phyloP scores from a whole-genome alignment of 2,888 invertebrate genomes.

The Sialis lutaria region DNA sequence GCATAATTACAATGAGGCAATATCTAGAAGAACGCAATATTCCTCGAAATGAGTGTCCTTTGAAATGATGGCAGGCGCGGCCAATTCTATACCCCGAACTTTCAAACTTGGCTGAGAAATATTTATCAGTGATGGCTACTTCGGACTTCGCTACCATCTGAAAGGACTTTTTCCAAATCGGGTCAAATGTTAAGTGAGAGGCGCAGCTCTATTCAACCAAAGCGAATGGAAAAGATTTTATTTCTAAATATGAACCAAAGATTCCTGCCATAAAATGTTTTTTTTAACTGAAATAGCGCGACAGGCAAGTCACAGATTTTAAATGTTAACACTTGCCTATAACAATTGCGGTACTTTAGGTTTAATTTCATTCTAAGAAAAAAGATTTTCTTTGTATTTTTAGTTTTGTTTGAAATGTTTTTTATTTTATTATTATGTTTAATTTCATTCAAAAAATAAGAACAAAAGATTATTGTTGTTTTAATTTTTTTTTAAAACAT shows the following conservation, averaged over 20 bases:
- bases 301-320: background rate
- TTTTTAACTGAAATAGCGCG: background rate
- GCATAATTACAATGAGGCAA: background rate
- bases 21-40: conserved; percentile 4
- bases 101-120: conserved; percentile 6
- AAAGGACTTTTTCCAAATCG: conserved; percentile 11
- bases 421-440: conserved; percentile 1
- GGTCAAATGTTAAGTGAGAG: conserved; percentile 14
- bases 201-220: conserved; percentile 10
- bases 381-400: background rate
- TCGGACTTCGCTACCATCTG: conserved; percentile 13
- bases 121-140: conserved; percentile 7
- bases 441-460: background rate
- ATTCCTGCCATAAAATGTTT: conserved; percentile 10
- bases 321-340: background rate
- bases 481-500: no score
- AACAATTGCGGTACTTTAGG: background rate
- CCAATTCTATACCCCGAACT: conserved; percentile 6
- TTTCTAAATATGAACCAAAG: conserved; percentile 14
- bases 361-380: background rate
- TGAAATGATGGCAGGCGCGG: conserved; percentile 4
- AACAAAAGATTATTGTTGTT: no score
- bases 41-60: conserved; percentile 5
- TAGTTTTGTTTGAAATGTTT: background rate
- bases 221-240: conserved; percentile 14